Conservation (phyloP, 2,888 invertebrate species). For the Branchipolynoe longqiensis region DNA sequence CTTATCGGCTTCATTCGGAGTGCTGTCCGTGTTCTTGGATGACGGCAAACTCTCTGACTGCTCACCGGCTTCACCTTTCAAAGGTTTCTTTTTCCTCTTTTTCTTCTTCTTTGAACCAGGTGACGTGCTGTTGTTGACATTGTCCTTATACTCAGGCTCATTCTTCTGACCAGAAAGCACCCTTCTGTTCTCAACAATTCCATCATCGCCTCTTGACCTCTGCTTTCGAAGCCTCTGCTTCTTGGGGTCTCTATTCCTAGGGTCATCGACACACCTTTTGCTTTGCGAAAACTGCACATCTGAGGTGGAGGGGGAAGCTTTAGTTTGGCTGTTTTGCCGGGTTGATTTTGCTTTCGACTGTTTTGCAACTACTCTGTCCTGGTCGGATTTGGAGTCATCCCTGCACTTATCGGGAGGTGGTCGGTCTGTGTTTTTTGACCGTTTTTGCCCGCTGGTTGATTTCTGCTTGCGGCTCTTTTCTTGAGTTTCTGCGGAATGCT, state of each 20-base stretch:
- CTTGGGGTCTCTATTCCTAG: background rate
- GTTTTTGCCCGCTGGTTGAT: conserved; percentile 14
- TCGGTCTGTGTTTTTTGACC: conserved; percentile 15
- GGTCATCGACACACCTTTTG: background rate
- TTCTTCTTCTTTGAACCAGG: conserved; percentile 24
- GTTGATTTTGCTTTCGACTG: background rate
- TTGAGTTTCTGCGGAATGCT: conserved; percentile 12
- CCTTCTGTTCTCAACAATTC: background rate
- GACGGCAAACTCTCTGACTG: background rate
- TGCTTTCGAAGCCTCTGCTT: background rate
- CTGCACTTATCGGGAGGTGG: conserved; percentile 5
- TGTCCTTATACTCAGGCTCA: background rate
- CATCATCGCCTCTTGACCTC: conserved; percentile 19
- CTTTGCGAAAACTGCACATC: background rate
- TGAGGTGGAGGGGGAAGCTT: background rate
- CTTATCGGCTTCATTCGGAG: background rate
- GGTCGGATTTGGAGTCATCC: background rate
- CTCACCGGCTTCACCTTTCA: conserved; percentile 28
- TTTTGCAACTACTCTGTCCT: background rate
- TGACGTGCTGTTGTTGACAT: background rate
- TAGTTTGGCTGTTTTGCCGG: background rate
- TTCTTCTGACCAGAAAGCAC: background rate
- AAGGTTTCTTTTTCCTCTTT: conserved; percentile 41
- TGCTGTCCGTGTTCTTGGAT: background rate
- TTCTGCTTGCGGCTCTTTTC: conserved; percentile 22